A percentile compares a stretch with the other conserved stretches of the same genome.
phyloP scores from a whole-genome alignment of 2,797 vertebrate genomes.

The Tangara arthus region DNA sequence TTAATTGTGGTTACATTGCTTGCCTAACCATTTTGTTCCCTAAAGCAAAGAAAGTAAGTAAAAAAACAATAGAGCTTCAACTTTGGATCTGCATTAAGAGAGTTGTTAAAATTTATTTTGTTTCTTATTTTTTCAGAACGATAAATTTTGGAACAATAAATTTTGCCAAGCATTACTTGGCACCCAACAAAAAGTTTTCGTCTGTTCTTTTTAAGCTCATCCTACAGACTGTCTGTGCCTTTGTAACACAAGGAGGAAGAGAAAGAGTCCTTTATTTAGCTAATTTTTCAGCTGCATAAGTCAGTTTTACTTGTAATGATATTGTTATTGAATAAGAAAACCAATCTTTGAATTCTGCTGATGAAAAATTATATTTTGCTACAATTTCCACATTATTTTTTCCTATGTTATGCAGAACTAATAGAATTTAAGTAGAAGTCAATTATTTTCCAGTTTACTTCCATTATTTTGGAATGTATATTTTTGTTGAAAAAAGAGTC shows the following conservation, averaged over 20 bases:
- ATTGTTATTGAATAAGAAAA: background rate
- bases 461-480: background rate
- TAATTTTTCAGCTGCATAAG: background rate
- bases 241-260: background rate
- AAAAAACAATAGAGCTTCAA: background rate
- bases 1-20: background rate
- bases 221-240: background rate
- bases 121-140: background rate
- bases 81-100: background rate
- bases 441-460: background rate
- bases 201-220: background rate
- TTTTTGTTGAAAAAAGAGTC: background rate
- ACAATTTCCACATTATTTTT: background rate
- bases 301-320: background rate
- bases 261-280: background rate
- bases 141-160: background rate
- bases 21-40: fast-evolving
- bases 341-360: background rate
- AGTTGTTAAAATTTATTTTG: background rate
- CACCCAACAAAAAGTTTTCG: background rate
- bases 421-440: background rate
- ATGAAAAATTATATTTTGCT: background rate
- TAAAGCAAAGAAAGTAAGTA: background rate
- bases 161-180: background rate
- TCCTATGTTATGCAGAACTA: background rate